These are phyloP conservation scores for Hyles euphorbiae DNA, from an alignment of 1,140 invertebrate genomes.

Conservation along the genomic window DNA sequence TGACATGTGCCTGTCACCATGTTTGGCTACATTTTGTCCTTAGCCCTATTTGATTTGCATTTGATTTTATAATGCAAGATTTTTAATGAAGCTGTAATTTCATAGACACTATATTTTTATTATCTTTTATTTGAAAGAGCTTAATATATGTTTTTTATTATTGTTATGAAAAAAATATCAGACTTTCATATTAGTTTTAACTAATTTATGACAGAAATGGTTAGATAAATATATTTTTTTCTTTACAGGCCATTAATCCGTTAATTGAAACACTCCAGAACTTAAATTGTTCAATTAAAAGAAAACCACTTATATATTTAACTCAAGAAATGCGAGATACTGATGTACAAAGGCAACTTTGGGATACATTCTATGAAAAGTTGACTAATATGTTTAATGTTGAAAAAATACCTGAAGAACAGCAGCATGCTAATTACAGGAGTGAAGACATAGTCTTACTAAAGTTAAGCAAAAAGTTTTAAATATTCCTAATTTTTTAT, in stretches of 20 bases:
- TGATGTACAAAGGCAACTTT: slow-evolving; percentile 74
- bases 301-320: slow-evolving; percentile 70
- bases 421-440: slow-evolving; percentile 76
- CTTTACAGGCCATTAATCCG: slow-evolving; percentile 76
- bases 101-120: no score
- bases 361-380: slow-evolving; percentile 72
- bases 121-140: no score
- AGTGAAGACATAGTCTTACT: slow-evolving; percentile 76
- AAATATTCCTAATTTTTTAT: not conserved
- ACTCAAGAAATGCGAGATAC: slow-evolving; percentile 78
- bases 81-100: no score
- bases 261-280: slow-evolving; percentile 74
- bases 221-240: not conserved
- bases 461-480: slow-evolving; percentile 45
- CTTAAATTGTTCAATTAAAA: slow-evolving; percentile 57
- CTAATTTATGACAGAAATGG: not conserved
- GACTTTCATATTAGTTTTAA: not conserved
- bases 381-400: slow-evolving; percentile 70
- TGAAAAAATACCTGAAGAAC: slow-evolving; percentile 65
- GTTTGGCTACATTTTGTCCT: no score
- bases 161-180: no score
- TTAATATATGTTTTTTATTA: no score
- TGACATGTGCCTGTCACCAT: no score
- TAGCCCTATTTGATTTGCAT: no score
- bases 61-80: no score